Conservation (phyloP, 2,888 invertebrate genomes). For the Epistrophella euchroma region DNA sequence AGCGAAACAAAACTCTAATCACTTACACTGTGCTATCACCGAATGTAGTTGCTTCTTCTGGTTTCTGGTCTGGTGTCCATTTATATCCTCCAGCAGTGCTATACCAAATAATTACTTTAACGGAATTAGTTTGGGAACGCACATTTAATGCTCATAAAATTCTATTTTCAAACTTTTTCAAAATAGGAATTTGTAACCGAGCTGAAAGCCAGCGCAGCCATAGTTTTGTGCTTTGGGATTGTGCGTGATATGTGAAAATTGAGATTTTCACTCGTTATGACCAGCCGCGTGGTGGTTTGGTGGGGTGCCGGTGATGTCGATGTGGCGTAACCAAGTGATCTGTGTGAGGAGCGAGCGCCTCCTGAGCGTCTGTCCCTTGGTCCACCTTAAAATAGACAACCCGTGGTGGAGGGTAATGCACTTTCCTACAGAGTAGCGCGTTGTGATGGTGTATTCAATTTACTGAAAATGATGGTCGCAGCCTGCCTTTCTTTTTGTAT, state of each 20-base stretch:
- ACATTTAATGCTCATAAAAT: conserved; percentile 41
- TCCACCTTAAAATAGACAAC: conserved; percentile 67
- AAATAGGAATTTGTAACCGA: conserved; percentile 52
- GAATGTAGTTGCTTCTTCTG: not conserved
- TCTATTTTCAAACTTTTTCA: conserved; percentile 66
- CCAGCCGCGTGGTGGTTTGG: conserved; percentile 2
- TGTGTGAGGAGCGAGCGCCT: conserved; percentile 39
- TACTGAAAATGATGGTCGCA: not conserved
- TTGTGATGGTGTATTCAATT: not conserved
- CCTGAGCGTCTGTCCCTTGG: conserved; percentile 71
- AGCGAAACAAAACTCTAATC: conserved; percentile 6
- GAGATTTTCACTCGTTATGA: conserved; percentile 7
- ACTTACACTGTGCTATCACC: not conserved
- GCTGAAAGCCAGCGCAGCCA: conserved; percentile 49
- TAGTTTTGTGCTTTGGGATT: conserved; percentile 45
- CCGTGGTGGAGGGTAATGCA: conserved; percentile 61
- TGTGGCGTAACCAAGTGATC: conserved; percentile 11
- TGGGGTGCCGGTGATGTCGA: not conserved
- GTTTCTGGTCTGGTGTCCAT: conserved; percentile 4
- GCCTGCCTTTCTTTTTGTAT: not conserved
- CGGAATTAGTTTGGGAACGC: conserved; percentile 52
- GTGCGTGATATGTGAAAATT: conserved; percentile 42
- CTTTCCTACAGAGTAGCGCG: conserved; percentile 36
- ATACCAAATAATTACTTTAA: conserved; percentile 60
- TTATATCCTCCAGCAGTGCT: conserved; percentile 53